These are phyloP conservation scores for Bergia sp. DNA, from an alignment of 92 coral and sea anemone species.

Conservation along the genomic window DNA sequence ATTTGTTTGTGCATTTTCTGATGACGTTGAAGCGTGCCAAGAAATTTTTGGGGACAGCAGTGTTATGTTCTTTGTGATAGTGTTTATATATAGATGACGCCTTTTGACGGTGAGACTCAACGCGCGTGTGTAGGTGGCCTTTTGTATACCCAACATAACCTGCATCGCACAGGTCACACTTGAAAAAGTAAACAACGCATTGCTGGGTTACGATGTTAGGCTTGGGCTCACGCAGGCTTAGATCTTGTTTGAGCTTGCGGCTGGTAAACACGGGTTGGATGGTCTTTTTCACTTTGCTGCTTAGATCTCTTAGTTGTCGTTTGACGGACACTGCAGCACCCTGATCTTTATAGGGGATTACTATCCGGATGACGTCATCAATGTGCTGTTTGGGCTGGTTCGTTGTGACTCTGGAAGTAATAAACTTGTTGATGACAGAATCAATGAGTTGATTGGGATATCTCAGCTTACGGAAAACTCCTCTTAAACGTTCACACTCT, in stretches of 20 bases:
- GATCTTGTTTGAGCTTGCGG: conserved; percentile 49
- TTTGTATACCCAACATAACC: conserved; percentile 11
- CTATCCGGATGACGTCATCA: conserved; percentile 56
- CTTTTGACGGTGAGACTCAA: not conserved
- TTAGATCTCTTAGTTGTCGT: conserved; percentile 47
- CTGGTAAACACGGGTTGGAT: conserved; percentile 25
- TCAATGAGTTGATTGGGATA: conserved; percentile 48
- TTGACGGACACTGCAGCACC: conserved; percentile 53
- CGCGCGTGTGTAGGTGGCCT: not conserved
- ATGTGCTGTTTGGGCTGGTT: conserved; percentile 55
- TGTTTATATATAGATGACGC: conserved; percentile 37
- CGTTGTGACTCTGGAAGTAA: conserved; percentile 52
- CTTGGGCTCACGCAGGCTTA: conserved; percentile 27
- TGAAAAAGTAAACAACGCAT: too few relatives aligned
- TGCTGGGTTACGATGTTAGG: conserved; percentile 14
- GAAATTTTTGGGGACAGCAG: conserved; percentile 48
- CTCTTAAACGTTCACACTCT: conserved; percentile 56
- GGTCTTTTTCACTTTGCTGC: conserved; percentile 45
- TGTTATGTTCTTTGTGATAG: conserved; percentile 45
- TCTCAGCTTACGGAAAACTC: conserved; percentile 56
- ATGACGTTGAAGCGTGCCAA: conserved; percentile 46
- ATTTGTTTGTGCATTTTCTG: too few relatives aligned
- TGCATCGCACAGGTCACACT: too few relatives aligned
- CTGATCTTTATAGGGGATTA: conserved; percentile 48
- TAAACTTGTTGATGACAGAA: conserved; percentile 58